Evolutionary conservation across 2,113 vertebrate species (phyloP).

Genomic region (Nipponia nippon): DNA sequence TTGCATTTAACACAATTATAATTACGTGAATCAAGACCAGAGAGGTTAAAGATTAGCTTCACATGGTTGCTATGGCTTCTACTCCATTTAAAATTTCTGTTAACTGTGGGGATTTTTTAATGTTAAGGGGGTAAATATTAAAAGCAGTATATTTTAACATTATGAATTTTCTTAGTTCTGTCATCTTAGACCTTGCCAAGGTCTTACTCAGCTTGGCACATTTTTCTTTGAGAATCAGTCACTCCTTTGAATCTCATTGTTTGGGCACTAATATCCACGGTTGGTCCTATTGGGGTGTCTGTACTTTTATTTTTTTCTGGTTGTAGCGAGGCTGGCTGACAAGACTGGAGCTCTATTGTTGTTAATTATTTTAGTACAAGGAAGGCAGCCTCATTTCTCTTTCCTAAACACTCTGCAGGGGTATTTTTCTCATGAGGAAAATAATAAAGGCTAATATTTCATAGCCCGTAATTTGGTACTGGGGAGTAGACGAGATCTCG

Average conservation of each 20-base stretch:
- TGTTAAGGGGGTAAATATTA: neutral
- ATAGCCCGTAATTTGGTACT: neutral
- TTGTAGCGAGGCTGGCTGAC: neutral
- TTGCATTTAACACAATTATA: conserved; percentile 29
- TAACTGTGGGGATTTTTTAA: neutral
- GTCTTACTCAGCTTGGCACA: neutral
- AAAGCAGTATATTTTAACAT: neutral
- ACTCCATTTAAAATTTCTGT: neutral
- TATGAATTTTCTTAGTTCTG: neutral
- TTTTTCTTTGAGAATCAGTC: neutral
- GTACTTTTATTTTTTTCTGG: neutral
- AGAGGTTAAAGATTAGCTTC: conserved; percentile 19
- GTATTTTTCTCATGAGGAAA: neutral
- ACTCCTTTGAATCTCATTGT: neutral
- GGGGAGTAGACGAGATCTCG: neutral
- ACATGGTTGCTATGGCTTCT: neutral
- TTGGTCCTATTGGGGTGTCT: neutral
- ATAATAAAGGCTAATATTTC: neutral
- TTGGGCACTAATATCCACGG: neutral
- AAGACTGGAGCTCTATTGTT: neutral
- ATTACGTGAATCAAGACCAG: neutral
- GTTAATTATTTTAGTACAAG: neutral
- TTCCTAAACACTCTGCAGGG: neutral
- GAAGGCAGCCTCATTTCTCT: neutral
- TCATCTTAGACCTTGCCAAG: neutral